Base-by-base conservation (phyloP, 2,113 vertebrate genomes). In the Pedionomus torquatus region DNA sequence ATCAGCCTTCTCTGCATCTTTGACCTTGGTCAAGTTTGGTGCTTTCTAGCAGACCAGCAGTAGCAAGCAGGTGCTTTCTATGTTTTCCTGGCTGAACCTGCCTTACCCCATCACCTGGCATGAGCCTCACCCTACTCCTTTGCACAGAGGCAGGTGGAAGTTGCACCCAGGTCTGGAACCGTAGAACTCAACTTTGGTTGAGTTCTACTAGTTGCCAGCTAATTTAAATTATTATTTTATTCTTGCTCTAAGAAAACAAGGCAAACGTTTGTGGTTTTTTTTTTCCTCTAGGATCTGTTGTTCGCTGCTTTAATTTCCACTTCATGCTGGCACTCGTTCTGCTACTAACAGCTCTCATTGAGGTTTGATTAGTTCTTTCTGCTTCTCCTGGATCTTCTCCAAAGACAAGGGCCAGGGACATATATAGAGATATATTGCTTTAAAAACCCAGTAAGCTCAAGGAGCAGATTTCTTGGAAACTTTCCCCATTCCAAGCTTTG, bases 391-490 rank as follows among this genome's bases (percentile, higher is more conserved):
- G 95, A 95, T 83, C 57, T 92, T 90, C 76, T 97, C 96, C 97
- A 97, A 90, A 85, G 71, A 66, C 61, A 83, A 94, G 78, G 94
- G 61, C 93, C 91, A 95, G 68, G 91, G 93, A 96, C 96, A 94
- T 90, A 95, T 95, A 95, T 95, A 96, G 92, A 93, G 89, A 96
- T 96, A 96, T 89, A 96, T 95, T 86, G 63, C 87, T 97, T 94
- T 91, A 91, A 94, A 97, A 97, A 70, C n/a, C 41, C 90, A 95
- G 30, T 88, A 91, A 88, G 91, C 79, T 93, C 54, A 83, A 92
- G 79, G 82, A 92, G 87, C 12, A 1, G 63, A 92, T 96, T 97
- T 95, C 90, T 93, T 97, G 97, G 96, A 97, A 95, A 93, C 60
- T 84, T 93, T 94, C 61, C 78, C 91, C 78, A 77, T 94, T 95